Evolutionary conservation across 2,113 vertebrate species (phyloP).

Genomic region (Labeo catla): DNA sequence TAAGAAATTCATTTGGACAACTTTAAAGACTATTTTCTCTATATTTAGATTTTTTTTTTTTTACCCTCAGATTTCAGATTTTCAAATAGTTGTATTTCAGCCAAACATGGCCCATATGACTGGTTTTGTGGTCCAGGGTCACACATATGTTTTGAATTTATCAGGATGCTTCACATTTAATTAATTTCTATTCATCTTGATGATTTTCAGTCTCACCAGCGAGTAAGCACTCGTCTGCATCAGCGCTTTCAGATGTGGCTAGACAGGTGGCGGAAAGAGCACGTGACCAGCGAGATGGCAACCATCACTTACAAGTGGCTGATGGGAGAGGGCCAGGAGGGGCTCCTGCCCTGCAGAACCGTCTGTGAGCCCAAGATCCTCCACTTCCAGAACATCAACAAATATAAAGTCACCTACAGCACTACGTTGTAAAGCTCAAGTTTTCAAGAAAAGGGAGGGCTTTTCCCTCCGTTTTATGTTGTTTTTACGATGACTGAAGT

Average conservation of each 20-base stretch:
- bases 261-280: slow-evolving; percentile 90
- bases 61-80: too few relatives aligned
- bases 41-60: too few relatives aligned
- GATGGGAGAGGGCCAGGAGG: slow-evolving; percentile 91
- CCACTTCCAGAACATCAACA: slow-evolving; percentile 94
- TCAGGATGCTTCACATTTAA: not conserved
- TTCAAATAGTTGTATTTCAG: too few relatives aligned
- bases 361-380: slow-evolving; percentile 85
- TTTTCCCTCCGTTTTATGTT: slow-evolving; percentile 28
- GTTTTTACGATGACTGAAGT: slow-evolving; percentile 50
- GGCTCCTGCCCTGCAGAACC: slow-evolving; percentile 90
- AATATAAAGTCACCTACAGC: slow-evolving; percentile 92
- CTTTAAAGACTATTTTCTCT: too few relatives aligned
- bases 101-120: too few relatives aligned
- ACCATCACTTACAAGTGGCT: slow-evolving; percentile 87
- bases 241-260: slow-evolving; percentile 91
- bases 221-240: slow-evolving; percentile 92
- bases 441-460: not conserved
- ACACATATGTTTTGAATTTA: not conserved
- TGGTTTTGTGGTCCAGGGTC: too few relatives aligned
- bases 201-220: slow-evolving; percentile 86
- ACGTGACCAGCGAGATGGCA: slow-evolving; percentile 91
- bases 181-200: not conserved
- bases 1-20: too few relatives aligned
- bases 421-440: slow-evolving; percentile 76